These are phyloP conservation scores for Hylomyscus alleni DNA, from an alignment of 2,797 vertebrate genomes.

Conservation along the genomic window DNA sequence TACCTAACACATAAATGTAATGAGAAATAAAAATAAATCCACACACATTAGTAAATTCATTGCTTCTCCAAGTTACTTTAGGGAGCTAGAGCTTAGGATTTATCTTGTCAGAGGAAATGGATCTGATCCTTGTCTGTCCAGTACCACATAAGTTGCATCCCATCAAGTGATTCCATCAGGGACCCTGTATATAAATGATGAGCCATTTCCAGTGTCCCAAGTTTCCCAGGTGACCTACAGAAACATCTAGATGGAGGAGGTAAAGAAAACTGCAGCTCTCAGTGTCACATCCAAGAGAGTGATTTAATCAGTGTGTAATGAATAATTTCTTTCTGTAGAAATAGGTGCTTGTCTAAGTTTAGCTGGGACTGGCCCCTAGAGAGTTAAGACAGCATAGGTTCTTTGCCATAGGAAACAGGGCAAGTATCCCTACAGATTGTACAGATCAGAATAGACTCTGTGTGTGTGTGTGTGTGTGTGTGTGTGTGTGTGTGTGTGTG, in stretches of 20 bases:
- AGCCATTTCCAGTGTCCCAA: constrained; percentile 55
- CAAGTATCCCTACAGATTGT: not conserved
- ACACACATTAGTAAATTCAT: not conserved
- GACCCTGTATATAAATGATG: constrained; percentile 11
- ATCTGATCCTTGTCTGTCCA: constrained; percentile 32
- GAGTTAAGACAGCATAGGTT: constrained; percentile 55
- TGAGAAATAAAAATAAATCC: not conserved
- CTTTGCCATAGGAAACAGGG: constrained; percentile 32
- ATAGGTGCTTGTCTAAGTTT: constrained; percentile 43
- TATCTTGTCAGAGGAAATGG: constrained; percentile 56
- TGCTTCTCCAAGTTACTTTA: constrained; percentile 21
- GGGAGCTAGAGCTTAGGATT: constrained; percentile 48
- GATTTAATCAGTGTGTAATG: constrained; percentile 68
- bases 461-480: not conserved
- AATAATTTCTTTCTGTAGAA: constrained; percentile 75
- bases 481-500: no score
- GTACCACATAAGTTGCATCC: constrained; percentile 34
- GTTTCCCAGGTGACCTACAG: constrained; percentile 37
- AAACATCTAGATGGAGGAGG: constrained; percentile 18
- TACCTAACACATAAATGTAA: not conserved
- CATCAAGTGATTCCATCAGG: constrained; percentile 35
- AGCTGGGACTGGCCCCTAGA: constrained; percentile 23
- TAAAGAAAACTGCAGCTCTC: constrained; percentile 64
- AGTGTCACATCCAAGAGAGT: constrained; percentile 46
- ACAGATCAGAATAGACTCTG: not conserved